These are phyloP conservation scores for Apostichopus parvimensis DNA, from an alignment of 35 echinoderm and acorn worm species.

Conservation along the genomic window DNA sequence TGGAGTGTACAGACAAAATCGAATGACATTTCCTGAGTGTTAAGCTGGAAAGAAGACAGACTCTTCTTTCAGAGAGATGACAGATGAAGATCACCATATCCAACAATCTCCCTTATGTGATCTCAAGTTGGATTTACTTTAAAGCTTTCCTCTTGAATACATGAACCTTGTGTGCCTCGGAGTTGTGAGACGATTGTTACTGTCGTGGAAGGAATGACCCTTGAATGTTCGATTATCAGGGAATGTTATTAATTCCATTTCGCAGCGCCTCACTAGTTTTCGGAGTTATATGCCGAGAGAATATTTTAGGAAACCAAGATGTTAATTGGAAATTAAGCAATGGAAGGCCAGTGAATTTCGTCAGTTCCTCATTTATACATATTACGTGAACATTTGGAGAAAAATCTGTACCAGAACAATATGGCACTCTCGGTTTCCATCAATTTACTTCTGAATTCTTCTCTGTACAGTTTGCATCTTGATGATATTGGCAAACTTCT, in stretches of 20 bases:
- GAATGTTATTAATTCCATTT: constrained; percentile 13
- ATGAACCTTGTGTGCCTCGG: constrained; percentile 81
- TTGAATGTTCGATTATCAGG: constrained; percentile 1
- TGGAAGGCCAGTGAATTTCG: constrained; percentile 82
- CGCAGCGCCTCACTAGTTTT: constrained; percentile 21
- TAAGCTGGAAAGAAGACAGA: constrained; percentile 45
- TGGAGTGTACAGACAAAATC: constrained; percentile 9
- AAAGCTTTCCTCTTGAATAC: constrained; percentile 64
- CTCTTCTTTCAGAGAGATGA: constrained; percentile 16
- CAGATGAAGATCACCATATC: constrained; percentile 59
- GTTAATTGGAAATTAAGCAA: constrained; percentile 33
- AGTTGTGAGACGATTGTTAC: constrained; percentile 52
- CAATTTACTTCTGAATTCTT: constrained; percentile 56
- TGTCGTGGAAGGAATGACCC: constrained; percentile 55
- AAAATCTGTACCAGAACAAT: constrained; percentile 53
- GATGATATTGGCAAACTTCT: constrained; percentile 65
- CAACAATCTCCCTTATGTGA: constrained; percentile 11
- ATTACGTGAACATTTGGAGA: constrained; percentile 15
- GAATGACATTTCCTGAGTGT: constrained; percentile 62
- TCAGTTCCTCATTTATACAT: constrained; percentile 65
- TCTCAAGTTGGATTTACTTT: constrained; percentile 8
- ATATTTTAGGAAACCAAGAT: constrained; percentile 63
- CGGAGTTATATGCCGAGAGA: constrained; percentile 50
- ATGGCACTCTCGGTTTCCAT: constrained; percentile 49
- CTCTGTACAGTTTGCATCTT: constrained; percentile 2